A percentile compares a stretch with the other conserved stretches of the same genome.
These are phyloP conservation scores for Sarcophaga rosellei DNA, from an alignment of 2,888 invertebrate genomes.

Conservation along the genomic window DNA sequence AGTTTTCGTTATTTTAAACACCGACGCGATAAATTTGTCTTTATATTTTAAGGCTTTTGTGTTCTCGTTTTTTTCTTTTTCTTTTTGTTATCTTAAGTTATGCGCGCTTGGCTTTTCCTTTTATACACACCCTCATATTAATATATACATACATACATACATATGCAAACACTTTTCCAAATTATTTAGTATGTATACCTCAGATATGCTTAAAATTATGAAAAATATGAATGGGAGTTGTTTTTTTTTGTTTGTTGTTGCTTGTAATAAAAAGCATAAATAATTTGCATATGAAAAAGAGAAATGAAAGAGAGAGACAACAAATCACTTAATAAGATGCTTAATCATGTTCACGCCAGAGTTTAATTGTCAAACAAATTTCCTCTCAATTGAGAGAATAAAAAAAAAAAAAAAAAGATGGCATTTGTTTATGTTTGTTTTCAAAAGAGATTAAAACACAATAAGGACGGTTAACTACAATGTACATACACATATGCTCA, in stretches of 20 bases:
- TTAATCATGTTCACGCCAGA: conserved; percentile 44
- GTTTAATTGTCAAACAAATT: conserved; percentile 32
- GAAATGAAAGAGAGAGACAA: neutral
- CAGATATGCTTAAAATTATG: too few species aligned
- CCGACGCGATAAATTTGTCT: conserved; percentile 38
- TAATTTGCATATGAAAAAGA: too few species aligned
- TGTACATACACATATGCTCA: too few species aligned
- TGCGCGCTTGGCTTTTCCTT: neutral
- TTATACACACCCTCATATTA: too few species aligned
- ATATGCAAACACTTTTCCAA: too few species aligned
- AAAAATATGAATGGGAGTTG: too few species aligned
- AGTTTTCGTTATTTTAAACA: neutral
- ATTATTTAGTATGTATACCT: too few species aligned
- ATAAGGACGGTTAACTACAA: neutral
- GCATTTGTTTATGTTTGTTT: neutral
- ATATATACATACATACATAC: neutral
- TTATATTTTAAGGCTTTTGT: conserved; percentile 56
- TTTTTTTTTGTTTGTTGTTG: neutral
- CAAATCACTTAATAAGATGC: conserved; percentile 58
- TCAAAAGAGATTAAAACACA: neutral
- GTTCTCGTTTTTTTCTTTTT: conserved; percentile 36
- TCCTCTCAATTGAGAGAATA: neutral
- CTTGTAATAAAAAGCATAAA: neutral
- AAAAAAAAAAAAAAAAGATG: neutral
- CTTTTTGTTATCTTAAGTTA: neutral